These are phyloP conservation scores for Sylvietta virens DNA, from an alignment of 2,113 vertebrate species.

Conservation along the genomic window DNA sequence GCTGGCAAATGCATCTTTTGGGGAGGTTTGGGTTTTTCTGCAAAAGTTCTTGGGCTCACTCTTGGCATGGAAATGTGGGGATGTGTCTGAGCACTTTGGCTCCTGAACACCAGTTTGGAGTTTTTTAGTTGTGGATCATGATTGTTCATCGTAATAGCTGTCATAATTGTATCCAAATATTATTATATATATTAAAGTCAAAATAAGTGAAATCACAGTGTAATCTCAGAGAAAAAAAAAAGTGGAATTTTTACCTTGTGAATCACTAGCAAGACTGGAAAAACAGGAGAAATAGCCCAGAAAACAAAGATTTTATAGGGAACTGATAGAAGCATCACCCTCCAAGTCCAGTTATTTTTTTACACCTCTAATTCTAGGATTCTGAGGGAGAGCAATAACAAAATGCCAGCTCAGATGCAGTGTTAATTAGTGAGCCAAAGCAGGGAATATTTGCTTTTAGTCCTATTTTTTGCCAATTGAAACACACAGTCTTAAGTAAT, in stretches of 20 bases:
- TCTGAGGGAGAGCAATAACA: not conserved
- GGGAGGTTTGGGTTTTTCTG: not conserved
- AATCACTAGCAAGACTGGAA: not conserved
- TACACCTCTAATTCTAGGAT: not conserved
- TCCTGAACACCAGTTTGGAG: not conserved
- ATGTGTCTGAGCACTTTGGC: not conserved
- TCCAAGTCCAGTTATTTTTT: not conserved
- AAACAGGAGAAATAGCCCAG: not conserved
- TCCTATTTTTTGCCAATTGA: not conserved
- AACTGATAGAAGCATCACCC: not conserved
- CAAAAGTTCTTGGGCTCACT: rapidly evolving
- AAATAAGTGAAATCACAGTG: not conserved
- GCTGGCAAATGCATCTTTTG: not conserved
- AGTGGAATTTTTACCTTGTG: not conserved
- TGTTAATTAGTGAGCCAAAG: not conserved
- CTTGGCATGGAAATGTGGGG: not conserved
- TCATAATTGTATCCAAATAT: rapidly evolving
- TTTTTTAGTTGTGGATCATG: rapidly evolving
- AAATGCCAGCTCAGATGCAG: not conserved
- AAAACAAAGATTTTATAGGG: not conserved
- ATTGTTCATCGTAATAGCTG: not conserved
- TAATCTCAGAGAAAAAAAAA: not conserved
- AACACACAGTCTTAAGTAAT: not conserved
- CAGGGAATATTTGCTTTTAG: not conserved
- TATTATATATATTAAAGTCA: rapidly evolving